Conservation (phyloP, 1,140 invertebrate species). For the Rhyzopertha dominica region DNA sequence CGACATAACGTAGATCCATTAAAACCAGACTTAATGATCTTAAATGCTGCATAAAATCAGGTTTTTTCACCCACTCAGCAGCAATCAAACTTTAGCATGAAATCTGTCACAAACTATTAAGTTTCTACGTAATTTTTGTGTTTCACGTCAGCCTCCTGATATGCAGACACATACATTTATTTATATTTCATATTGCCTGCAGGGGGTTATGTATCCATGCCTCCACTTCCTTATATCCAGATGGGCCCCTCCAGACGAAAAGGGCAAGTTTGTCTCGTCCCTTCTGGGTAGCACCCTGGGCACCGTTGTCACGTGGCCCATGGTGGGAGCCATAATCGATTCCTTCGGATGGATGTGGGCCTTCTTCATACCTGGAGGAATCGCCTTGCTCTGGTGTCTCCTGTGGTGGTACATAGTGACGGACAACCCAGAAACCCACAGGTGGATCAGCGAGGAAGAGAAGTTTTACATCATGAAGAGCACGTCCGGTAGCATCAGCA, state of each 20-base stretch:
- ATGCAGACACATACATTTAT: no score
- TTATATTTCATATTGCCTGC: no score
- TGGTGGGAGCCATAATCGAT: constrained; percentile 60
- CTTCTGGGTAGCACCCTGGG: constrained; percentile 70
- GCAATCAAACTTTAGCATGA: no score
- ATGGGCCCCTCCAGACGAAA: constrained; percentile 67
- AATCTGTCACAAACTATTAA: no score
- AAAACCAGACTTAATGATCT: no score
- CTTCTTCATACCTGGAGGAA: constrained; percentile 65
- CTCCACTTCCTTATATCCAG: constrained; percentile 66
- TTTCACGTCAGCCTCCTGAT: no score
- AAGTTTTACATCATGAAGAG: constrained; percentile 66
- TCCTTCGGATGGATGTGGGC: constrained; percentile 64
- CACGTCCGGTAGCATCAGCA: constrained; percentile 52
- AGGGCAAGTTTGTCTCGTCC: constrained; percentile 66
- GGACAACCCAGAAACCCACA: constrained; percentile 69
- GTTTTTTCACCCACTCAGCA: no score
- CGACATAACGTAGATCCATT: no score
- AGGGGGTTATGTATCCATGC: constrained; percentile 66
- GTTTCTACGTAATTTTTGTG: no score
- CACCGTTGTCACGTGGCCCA: constrained; percentile 66
- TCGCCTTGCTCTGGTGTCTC: constrained; percentile 56
- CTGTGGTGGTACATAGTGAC: constrained; percentile 62
- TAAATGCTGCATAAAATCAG: no score
- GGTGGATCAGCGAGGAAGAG: constrained; percentile 69